Percentiles rank a stretch among this genome's conserved stretches.
These are phyloP conservation scores for Gibbula magus DNA, from an alignment of 2,888 invertebrate genomes.

Conservation along the genomic window DNA sequence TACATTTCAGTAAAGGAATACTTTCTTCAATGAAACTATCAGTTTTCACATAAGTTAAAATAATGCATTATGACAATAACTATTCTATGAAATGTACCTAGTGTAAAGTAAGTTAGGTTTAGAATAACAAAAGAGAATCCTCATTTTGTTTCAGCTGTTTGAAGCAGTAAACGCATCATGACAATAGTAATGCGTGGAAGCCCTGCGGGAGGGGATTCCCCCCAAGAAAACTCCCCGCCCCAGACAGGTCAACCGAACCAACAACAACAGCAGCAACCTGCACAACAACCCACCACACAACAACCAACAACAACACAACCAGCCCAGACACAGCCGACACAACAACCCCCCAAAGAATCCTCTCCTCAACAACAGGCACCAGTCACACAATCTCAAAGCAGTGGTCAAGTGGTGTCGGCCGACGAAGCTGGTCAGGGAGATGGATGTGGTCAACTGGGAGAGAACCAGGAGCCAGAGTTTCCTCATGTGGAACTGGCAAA, in stretches of 20 bases:
- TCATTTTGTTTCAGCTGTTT: neutral
- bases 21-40: too few species aligned
- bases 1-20: too few species aligned
- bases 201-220: conserved; percentile 70
- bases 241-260: conserved; percentile 29
- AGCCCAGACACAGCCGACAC: conserved; percentile 26
- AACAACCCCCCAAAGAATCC: conserved; percentile 28
- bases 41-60: too few species aligned
- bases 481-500: conserved; percentile 90
- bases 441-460: conserved; percentile 47
- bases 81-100: too few species aligned
- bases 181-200: conserved; percentile 74
- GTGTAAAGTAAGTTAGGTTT: too few species aligned
- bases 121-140: too few species aligned
- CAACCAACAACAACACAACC: conserved; percentile 22
- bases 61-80: too few species aligned
- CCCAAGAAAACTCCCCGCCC: conserved; percentile 60
- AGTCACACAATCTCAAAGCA: conserved; percentile 20
- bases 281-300: conserved; percentile 27
- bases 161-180: conserved; percentile 52
- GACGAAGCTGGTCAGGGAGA: conserved; percentile 63
- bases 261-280: conserved; percentile 27
- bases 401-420: conserved; percentile 28
- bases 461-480: conserved; percentile 80
- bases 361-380: conserved; percentile 34